These are phyloP conservation scores for Helarctos malayanus DNA, from an alignment of 2,797 vertebrate species.

Conservation along the genomic window DNA sequence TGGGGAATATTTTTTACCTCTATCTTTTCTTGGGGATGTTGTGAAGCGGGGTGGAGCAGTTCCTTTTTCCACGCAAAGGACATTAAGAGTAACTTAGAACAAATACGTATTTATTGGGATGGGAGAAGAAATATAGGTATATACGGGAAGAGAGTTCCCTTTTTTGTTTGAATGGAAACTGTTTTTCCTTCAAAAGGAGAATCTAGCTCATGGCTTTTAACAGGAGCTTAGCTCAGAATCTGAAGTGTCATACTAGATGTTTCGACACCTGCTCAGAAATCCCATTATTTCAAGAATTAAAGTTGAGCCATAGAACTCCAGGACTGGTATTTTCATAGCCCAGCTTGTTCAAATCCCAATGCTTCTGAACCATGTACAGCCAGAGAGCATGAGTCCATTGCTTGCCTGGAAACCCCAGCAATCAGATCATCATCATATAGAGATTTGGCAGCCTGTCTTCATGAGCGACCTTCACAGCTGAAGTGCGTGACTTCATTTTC, in stretches of 20 bases:
- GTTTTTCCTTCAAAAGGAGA: constrained; percentile 24
- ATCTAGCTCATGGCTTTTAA: not conserved
- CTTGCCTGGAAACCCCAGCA: accelerated
- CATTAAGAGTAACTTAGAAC: not conserved
- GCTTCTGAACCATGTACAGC: not conserved
- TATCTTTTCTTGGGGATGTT: not conserved
- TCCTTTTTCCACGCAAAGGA: not conserved
- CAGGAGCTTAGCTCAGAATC: not conserved
- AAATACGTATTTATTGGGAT: not conserved
- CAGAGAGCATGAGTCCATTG: too few species aligned
- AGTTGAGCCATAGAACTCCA: not conserved
- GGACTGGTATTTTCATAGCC: not conserved
- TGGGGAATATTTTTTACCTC: not conserved
- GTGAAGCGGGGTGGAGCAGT: not conserved
- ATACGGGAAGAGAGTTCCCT: not conserved
- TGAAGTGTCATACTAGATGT: not conserved
- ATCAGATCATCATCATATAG: not conserved
- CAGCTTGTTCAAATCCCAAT: not conserved
- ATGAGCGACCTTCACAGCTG: not conserved
- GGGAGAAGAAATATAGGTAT: not conserved
- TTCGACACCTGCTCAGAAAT: not conserved
- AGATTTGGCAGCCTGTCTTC: not conserved
- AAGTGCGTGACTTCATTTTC: not conserved
- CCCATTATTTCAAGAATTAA: not conserved
- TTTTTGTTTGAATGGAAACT: not conserved